phyloP scores from a whole-genome alignment of 2,113 vertebrate genomes.

The Arizona elegans region DNA sequence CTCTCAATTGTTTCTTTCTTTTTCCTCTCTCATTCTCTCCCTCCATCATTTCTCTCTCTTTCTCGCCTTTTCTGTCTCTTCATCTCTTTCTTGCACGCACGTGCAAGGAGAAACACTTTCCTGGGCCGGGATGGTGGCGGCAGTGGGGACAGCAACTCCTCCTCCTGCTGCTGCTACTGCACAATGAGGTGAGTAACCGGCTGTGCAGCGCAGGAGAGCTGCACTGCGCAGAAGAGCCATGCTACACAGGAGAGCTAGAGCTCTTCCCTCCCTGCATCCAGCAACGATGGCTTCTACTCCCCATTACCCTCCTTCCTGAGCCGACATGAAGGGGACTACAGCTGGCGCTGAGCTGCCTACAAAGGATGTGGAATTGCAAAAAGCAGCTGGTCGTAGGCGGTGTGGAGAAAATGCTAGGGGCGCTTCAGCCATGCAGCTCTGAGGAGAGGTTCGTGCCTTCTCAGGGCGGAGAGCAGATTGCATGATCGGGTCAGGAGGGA shows the following conservation, averaged over 20 bases:
- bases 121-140: constrained; percentile 22
- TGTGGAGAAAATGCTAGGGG: background rate
- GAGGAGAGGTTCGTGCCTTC: background rate
- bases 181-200: constrained; percentile 45
- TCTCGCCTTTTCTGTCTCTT: no score
- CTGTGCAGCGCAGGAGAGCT: background rate
- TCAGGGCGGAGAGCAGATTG: no score
- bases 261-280: constrained; percentile 43
- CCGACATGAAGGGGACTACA: background rate
- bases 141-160: constrained; percentile 14
- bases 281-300: background rate
- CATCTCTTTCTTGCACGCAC: no score
- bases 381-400: background rate
- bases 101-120: background rate
- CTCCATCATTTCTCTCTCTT: no score
- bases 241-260: constrained; percentile 18
- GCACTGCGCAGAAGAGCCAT: no score
- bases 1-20: no score
- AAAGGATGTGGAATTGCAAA: background rate
- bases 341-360: background rate
- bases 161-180: constrained; percentile 22
- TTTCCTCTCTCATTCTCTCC: no score
- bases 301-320: background rate
- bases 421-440: background rate
- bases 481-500: no score